Evolutionary conservation across 1,140 invertebrate genomes (phyloP).

Genomic region (Drosophila pruinosa): DNA sequence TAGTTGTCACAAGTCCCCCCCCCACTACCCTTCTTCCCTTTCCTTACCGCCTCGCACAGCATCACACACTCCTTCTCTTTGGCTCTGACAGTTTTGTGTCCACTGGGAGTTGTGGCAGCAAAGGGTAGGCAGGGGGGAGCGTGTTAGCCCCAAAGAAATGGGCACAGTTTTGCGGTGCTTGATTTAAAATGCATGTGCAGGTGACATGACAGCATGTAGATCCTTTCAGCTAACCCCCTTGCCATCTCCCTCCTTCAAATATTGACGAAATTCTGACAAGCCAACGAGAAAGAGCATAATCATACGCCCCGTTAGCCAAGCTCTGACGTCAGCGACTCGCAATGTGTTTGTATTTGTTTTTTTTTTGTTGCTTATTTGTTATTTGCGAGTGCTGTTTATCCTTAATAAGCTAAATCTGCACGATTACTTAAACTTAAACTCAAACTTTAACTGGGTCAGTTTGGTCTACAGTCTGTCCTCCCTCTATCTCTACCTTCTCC

Average conservation of each 20-base stretch:
- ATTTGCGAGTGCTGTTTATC: neutral
- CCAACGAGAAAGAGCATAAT: neutral
- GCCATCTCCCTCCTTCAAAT: neutral
- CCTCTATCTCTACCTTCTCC: neutral
- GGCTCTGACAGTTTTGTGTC: neutral
- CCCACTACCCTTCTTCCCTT: neutral
- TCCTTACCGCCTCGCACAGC: too few species aligned
- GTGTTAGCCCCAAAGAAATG: too few species aligned
- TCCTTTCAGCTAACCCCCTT: neutral
- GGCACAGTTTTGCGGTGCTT: conserved; percentile 6
- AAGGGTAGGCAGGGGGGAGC: too few species aligned
- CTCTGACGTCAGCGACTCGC: conserved; percentile 23
- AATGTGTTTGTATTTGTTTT: too few species aligned
- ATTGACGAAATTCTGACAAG: conserved; percentile 36
- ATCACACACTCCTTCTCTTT: neutral
- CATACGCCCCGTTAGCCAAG: neutral
- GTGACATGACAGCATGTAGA: conserved; percentile 9
- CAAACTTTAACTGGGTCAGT: conserved; percentile 27
- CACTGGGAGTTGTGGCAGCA: conserved; percentile 8
- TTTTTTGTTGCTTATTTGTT: too few species aligned
- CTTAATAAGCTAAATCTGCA: conserved; percentile 21
- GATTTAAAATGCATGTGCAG: conserved; percentile 36
- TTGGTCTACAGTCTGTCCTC: too few species aligned
- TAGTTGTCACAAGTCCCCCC: neutral
- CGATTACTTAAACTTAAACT: neutral